Evolutionary conservation across 2,888 invertebrate genomes (phyloP), one percentile per base, ranked within the genome.

Genomic region (Melanargia galathea): DNA sequence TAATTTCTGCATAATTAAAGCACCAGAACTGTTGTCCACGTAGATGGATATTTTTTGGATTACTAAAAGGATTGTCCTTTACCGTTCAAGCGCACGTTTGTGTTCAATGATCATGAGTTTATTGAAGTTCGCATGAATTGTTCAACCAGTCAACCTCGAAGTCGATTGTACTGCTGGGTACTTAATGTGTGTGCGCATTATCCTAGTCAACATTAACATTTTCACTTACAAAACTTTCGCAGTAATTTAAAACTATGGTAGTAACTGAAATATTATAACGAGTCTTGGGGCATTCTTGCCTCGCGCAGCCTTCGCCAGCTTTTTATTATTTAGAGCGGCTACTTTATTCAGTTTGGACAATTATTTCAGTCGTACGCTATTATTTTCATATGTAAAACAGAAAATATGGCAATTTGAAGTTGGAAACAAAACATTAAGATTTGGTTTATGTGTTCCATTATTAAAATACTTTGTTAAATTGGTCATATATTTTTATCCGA

Each of bases 261-360:
- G 61, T 59, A 62, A 54, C 64, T 35, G 72, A 74, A 71, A 70
- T 71, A 74, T 70, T 68, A 72, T 72, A 73, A 60, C 65, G 68
- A 62, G 78, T 76, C 77, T 82, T 75, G 76, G 74, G 77, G 77
- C 71, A 76, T 78, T 73, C 80, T 76, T 75, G 76, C 70, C 73
- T 68, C 70, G 71, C 76, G 67, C 66, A 71, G 73, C 71, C 70
- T 61, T 61, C 70, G 82, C 85, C 83, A 86, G 77, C 74, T 63
- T 73, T 79, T 79, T 81, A 82, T 85, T 84, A 82, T 84, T 85
- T 81, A 80, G 73, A 70, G 68, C 69, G 71, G 77, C 71, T 74
- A 78, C 73, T 79, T 75, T 77, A 75, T 77, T 72, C 73, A 69
- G 69, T 71, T 70, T 70, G 68, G 71, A 70, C 71, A 64, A 75